Base-by-base conservation (phyloP, 2,797 vertebrate species). In the Taenioides sp. region DNA sequence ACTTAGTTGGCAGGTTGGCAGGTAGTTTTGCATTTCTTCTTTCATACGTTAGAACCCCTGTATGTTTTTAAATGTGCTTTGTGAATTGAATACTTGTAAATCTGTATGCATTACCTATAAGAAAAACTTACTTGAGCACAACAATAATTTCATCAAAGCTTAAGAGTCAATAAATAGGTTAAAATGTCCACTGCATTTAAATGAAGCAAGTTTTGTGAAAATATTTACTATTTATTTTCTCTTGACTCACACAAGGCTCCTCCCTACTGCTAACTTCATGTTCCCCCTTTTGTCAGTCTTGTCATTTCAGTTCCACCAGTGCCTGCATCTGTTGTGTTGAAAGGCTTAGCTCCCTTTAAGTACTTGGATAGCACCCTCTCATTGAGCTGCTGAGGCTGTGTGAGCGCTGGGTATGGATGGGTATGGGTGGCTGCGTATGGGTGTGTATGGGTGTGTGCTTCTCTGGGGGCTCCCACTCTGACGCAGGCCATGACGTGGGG, bases 391-490 rank as follows among this genome's bases (percentile, higher is more conserved):
- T 86, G 60, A 66, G 89, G 87, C 87, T 85, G 43, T 17, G 88
- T 86, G 89, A 89, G 86, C 80, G 80, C 84, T 74, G 69, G 83
- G 80, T 80, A 78, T 77, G n/a, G n/a, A n/a, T n/a, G 75, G 71
- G 76, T 69, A 65, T 68, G 70, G 77, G 65, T 55, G 88, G 87
- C 86, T 80, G 79, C 84, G 76, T 75, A 66, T 63, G 74, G 66
- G 68, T 69, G 70, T 76, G 62, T 4, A 28, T 28, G 71, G 11
- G 54, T 54, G 71, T 70, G 0, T 62, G 71, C 70, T 78, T 91
- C 90, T 93, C 90, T 89, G 84, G 92, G 91, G 91, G 91, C 90
- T 92, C 90, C 90, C 79, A 80, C 64, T 81, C 91, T 93, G 92
- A 92, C 92, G 91, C 92, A 93, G 89, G 74, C 85, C 22, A 88